phyloP scores from a whole-genome alignment of 2,888 invertebrate species.

The Neoaliturus tenellus region DNA sequence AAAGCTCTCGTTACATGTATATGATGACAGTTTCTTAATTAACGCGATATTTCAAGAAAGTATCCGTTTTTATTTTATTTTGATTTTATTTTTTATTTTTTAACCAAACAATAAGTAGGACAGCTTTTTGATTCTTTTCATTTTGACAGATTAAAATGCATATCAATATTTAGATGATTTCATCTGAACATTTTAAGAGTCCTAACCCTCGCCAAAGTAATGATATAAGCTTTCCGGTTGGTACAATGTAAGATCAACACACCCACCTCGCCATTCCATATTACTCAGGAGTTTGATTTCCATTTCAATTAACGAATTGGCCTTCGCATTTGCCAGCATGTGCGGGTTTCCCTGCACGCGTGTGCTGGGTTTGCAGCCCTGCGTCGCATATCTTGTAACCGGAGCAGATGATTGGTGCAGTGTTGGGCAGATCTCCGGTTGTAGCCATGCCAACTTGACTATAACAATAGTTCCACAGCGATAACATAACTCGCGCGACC shows the following conservation, averaged over 20 bases:
- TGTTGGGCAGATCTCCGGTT: conserved; percentile 10
- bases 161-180: no score
- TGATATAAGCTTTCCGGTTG: not conserved
- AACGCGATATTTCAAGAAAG: no score
- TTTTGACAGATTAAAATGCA: no score
- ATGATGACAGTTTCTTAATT: no score
- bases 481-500: not conserved
- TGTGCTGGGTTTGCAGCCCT: not conserved
- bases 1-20: no score
- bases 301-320: not conserved
- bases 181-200: no score
- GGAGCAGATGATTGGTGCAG: conserved; percentile 5
- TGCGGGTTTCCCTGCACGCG: not conserved
- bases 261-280: not conserved
- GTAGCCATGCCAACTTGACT: not conserved
- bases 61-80: no score
- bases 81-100: no score
- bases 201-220: not conserved
- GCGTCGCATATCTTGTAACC: no score
- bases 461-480: not conserved
- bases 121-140: no score
- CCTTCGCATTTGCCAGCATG: not conserved
- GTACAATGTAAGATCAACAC: not conserved
- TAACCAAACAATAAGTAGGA: no score
- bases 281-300: not conserved